Conservation (phyloP, 2,888 invertebrate genomes). For the Chrysolina americana region DNA sequence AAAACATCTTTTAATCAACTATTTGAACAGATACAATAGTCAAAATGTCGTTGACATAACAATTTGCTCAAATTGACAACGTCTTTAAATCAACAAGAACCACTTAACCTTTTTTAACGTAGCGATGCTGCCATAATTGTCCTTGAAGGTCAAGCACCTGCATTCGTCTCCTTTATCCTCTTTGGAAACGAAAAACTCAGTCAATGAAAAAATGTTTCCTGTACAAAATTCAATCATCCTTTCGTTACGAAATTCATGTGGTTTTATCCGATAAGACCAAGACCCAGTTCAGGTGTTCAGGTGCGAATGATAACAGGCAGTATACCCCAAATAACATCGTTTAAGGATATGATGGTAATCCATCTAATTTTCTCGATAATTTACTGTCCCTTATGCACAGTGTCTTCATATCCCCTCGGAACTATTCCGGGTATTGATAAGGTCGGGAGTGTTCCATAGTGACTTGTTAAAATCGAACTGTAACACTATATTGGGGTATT, state of each 20-base stretch:
- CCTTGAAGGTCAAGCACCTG: too few relatives aligned
- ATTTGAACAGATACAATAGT: too few relatives aligned
- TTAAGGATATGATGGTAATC: background rate
- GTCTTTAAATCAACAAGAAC: too few relatives aligned
- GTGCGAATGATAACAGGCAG: background rate
- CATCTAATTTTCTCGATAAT: constrained; percentile 8
- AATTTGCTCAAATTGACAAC: too few relatives aligned
- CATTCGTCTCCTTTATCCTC: background rate
- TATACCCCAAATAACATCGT: background rate
- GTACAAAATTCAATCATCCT: background rate
- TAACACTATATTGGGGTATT: constrained; percentile 47
- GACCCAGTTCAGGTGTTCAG: too few relatives aligned
- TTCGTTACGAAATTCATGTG: background rate
- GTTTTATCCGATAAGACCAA: too few relatives aligned
- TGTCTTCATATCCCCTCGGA: constrained; percentile 11
- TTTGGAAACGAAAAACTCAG: too few relatives aligned
- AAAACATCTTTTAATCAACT: too few relatives aligned
- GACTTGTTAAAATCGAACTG: constrained; percentile 50
- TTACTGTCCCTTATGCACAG: background rate
- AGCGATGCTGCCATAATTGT: too few relatives aligned
- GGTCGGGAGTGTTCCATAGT: constrained; percentile 41
- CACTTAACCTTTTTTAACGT: too few relatives aligned
- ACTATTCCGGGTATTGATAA: constrained; percentile 39
- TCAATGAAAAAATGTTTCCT: too few relatives aligned
- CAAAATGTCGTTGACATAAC: too few relatives aligned